Percentiles rank a stretch among this genome's conserved stretches.
Evolutionary conservation across 2,888 invertebrate species (phyloP).

Genomic region (Odiellus spinosus): DNA sequence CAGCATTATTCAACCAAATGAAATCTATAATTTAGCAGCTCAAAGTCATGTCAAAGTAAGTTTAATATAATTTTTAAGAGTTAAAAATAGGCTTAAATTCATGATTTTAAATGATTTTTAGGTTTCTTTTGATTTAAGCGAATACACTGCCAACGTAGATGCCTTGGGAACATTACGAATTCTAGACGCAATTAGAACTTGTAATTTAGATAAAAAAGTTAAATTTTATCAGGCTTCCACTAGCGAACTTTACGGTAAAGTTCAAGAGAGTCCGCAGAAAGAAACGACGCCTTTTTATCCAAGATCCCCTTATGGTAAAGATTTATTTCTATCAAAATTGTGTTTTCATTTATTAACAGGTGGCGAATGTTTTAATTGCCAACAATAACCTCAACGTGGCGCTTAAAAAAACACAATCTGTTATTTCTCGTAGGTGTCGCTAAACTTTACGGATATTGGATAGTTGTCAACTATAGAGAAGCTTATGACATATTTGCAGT

Average conservation of each 20-base stretch:
- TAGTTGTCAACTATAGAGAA: constrained; percentile 84
- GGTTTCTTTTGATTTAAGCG: constrained; percentile 91
- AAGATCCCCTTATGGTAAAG: constrained; percentile 80
- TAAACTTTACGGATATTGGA: constrained; percentile 48
- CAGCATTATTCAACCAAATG: constrained; percentile 58
- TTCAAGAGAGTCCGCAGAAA: constrained; percentile 76
- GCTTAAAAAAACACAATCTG: neutral
- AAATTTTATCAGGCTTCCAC: constrained; percentile 92
- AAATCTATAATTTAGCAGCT: constrained; percentile 95
- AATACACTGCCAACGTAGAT: constrained; percentile 97
- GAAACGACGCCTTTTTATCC: constrained; percentile 94
- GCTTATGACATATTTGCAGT: constrained; percentile 90
- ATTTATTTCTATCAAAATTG: neutral
- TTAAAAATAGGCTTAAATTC: too few species aligned
- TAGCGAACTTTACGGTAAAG: constrained; percentile 86
- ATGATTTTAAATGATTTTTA: too few species aligned
- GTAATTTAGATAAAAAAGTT: constrained; percentile 59
- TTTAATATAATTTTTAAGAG: too few species aligned
- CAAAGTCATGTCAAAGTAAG: constrained; percentile 94
- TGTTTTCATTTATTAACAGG: too few species aligned
- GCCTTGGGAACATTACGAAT: constrained; percentile 82
- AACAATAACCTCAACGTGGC: too few species aligned
- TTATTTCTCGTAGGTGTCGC: constrained; percentile 25
- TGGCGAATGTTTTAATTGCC: too few species aligned
- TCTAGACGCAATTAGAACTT: constrained; percentile 78